Base-by-base conservation (phyloP, 2,113 vertebrate genomes). In the Scomber scombrus region DNA sequence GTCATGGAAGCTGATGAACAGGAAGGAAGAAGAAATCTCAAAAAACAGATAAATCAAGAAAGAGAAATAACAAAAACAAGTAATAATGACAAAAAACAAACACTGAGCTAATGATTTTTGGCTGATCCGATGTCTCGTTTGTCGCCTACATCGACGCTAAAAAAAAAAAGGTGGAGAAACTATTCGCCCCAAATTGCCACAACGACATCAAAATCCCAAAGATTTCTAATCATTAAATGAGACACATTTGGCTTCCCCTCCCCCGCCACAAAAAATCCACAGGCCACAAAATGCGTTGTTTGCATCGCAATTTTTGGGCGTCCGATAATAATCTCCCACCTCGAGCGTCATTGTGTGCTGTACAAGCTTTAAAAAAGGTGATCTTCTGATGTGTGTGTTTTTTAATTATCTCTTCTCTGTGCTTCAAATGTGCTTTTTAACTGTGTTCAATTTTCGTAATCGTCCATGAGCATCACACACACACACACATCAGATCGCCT, bases 361-460 rank as follows among this genome's bases (percentile, higher is more conserved):
- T 4, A 4, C 62, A 11, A 64, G 58, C 49, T n/a, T n/a, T 45
- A 21, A 66, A 50, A 11, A 11, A 13, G 23, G 43, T 26, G 23
- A 26, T 5, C 43, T 23, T 34, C 2, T 64, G n/a, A 49, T 49
- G 15, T 18, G 21, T 60, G 15, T 23, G 23, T 23, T 26, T 26
- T 26, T 26, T 26, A n/a, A n/a, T 26, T 26, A 26, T 26, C 23
- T 26, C 23, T 26, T 26, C 45, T 10, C 65, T 68, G 82, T 58
- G 76, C 76, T 76, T 78, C 14, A 72, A 34, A 0, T 81, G 80
- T 77, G 80, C 78, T 75, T 82, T 61, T 26, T 26, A 26, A 23
- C 9, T 46, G 45, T 34, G 45, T 56, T 75, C 50, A 7, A 26
- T 14, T 46, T 34, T 0, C 11, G 63, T 40, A 9, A 9, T 34